A percentile compares a stretch with the other conserved stretches of the same genome.
Evolutionary conservation across 1,140 invertebrate species (phyloP).

Genomic region (Megathymus violae): DNA sequence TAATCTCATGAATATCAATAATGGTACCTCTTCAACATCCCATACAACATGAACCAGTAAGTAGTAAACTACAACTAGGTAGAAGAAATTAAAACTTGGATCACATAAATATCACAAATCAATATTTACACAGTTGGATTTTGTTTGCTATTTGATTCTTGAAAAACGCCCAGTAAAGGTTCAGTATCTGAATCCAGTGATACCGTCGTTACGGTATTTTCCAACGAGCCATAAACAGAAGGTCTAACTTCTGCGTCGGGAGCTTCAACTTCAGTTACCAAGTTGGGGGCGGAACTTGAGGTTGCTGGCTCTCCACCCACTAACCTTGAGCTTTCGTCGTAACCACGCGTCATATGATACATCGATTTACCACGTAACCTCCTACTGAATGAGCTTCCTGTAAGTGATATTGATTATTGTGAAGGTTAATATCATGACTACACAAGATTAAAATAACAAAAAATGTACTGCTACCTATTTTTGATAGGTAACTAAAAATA

Average conservation of each 20-base stretch:
- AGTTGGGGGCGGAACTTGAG: conserved; percentile 69
- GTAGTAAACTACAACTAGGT: conserved; percentile 14
- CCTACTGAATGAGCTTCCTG: conserved; percentile 88
- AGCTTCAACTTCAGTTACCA: conserved; percentile 60
- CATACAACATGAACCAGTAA: conserved; percentile 3
- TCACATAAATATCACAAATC: conserved; percentile 34
- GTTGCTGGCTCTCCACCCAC: conserved; percentile 60
- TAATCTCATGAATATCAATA: too few species aligned
- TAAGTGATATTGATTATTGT: conserved; percentile 34
- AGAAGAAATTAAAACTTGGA: conserved; percentile 15
- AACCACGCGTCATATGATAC: conserved; percentile 88
- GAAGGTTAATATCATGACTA: too few species aligned
- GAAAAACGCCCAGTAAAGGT: conserved; percentile 52
- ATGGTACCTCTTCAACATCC: background rate
- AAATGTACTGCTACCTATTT: too few species aligned
- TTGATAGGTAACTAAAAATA: too few species aligned
- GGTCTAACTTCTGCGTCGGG: conserved; percentile 58
- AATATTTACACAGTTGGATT: conserved; percentile 59
- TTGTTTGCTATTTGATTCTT: conserved; percentile 34
- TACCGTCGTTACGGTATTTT: conserved; percentile 49
- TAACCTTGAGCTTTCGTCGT: conserved; percentile 82
- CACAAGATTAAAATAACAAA: too few species aligned
- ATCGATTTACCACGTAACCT: conserved; percentile 88
- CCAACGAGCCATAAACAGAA: conserved; percentile 69
- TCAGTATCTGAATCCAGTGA: conserved; percentile 64